Conservation (phyloP, 2,113 vertebrate species). For the Percina caprodes region DNA sequence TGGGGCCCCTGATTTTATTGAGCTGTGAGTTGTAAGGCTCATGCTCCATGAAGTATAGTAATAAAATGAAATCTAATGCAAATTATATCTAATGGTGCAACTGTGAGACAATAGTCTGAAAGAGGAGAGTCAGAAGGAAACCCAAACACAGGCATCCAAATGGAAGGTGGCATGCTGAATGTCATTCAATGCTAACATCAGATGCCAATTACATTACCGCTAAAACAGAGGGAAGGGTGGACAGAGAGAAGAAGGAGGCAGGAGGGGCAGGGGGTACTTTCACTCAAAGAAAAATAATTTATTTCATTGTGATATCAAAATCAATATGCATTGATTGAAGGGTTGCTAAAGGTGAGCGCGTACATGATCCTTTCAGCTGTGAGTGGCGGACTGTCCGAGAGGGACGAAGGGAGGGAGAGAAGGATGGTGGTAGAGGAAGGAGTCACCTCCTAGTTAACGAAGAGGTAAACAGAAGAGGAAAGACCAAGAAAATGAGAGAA, state of each 20-base stretch:
- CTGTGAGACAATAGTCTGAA: slow-evolving; percentile 13
- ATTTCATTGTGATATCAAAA: slow-evolving; percentile 84
- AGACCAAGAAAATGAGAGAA: slow-evolving; percentile 39
- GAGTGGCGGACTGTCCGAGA: slow-evolving; percentile 57
- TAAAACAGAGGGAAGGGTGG: slow-evolving; percentile 58
- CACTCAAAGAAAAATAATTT: slow-evolving; percentile 79
- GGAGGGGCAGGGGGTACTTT: slow-evolving; percentile 34
- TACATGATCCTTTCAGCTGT: slow-evolving; percentile 75
- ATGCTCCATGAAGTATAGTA: slow-evolving; percentile 5
- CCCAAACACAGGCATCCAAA: slow-evolving; percentile 32
- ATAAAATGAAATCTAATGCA: slow-evolving; percentile 35
- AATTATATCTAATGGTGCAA: slow-evolving; percentile 27
- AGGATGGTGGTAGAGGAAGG: slow-evolving; percentile 40
- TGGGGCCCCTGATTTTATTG: neutral
- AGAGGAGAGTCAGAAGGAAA: slow-evolving; percentile 31
- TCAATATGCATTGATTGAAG: slow-evolving; percentile 81
- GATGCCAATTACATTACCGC: slow-evolving; percentile 73
- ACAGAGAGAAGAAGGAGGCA: slow-evolving; percentile 17
- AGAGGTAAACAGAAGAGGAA: slow-evolving; percentile 46
- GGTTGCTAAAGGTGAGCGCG: slow-evolving; percentile 80
- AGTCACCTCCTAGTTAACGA: slow-evolving; percentile 69
- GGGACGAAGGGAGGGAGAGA: neutral
- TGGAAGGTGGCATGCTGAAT: slow-evolving; percentile 55
- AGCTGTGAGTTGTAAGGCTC: slow-evolving; percentile 4
- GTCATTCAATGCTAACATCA: slow-evolving; percentile 45